Evolutionary conservation across 2,113 vertebrate species (phyloP), one percentile per base, ranked within the genome.

Genomic region (Chlamydotis undulata): DNA sequence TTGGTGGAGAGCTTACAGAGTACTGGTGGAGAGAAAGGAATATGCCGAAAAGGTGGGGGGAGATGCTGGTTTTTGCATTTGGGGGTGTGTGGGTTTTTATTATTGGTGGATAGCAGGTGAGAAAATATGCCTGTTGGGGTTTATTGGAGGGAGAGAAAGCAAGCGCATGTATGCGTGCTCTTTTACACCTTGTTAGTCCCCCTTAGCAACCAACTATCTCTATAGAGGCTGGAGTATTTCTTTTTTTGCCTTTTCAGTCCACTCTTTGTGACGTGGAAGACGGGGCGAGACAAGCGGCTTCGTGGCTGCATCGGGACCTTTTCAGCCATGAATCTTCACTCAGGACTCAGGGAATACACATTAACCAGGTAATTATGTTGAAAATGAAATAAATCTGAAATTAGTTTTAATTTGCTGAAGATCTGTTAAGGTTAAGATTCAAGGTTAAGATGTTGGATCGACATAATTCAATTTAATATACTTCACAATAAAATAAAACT

Each of bases 271-370:
- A 98, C 98, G n/a, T 98, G 98, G 98, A 98, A 98, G 98, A 98
- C 98, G 94, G 98, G 98, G 95, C 97, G 98, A 95, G 98, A 98
- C 97, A 98, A 98, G 94, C 98, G 98, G 96, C 98, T 98, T 96
- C 98, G 98, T 97, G 98, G 98, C 97, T 98, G 98, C 97, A 98
- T 98, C 17, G 98, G 98, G 92, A 98, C 98, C 96, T 98, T 98
- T 91, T 98, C 98, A 97, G 98, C 98, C 97, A 98, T 98, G 98
- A 98, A 98, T 95, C 98, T 98, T 98, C 98, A 98, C 95, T 98
- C 98, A 98, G 98, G 98, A 98, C 98, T 98, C 98, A 98, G 98
- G 98, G 98, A 98, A 98, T 98, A 98, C 82, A 98, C 98, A 94
- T 97, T 98, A 98, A 98, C 98, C 98, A 98, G 98, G 98, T 98